Evolutionary conservation across 2,888 invertebrate genomes (phyloP).

Genomic region (Loripinus fragilis): DNA sequence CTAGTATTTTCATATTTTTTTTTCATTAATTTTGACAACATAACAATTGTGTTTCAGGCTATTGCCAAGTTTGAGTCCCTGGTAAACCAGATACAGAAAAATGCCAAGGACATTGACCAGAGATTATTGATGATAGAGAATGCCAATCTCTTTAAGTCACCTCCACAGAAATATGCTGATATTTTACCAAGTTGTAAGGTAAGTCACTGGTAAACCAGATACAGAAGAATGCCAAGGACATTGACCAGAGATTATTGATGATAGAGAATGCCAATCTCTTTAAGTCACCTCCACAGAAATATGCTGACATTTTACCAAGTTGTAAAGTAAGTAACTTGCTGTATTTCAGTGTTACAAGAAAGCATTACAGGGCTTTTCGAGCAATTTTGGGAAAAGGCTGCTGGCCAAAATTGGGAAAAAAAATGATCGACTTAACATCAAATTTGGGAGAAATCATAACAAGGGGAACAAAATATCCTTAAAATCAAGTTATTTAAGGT

Average conservation of each 20-base stretch:
- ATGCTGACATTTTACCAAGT: slow-evolving; percentile 77
- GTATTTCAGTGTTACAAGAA: too few relatives aligned
- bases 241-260: slow-evolving; percentile 79
- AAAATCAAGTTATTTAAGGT: too few relatives aligned
- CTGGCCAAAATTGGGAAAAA: too few relatives aligned
- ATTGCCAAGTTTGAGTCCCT: slow-evolving; percentile 84
- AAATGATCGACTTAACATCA: too few relatives aligned
- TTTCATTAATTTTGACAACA: too few relatives aligned
- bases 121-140: slow-evolving; percentile 80
- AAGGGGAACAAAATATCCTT: too few relatives aligned
- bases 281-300: slow-evolving; percentile 77
- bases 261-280: slow-evolving; percentile 82
- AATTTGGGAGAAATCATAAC: too few relatives aligned
- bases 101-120: slow-evolving; percentile 82
- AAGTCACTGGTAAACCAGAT: slow-evolving; percentile 81
- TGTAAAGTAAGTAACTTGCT: slow-evolving; percentile 82
- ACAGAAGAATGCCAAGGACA: slow-evolving; percentile 83
- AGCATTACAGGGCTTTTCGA: too few relatives aligned
- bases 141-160: slow-evolving; percentile 81
- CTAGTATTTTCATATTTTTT: too few relatives aligned
- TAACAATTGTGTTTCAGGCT: slow-evolving; percentile 70
- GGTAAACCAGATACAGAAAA: slow-evolving; percentile 84
- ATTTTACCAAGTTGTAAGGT: slow-evolving; percentile 82
- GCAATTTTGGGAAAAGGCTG: too few relatives aligned
- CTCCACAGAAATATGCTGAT: slow-evolving; percentile 76